Base-by-base conservation (phyloP, 2,797 vertebrate genomes). In the Alosa sapidissima region DNA sequence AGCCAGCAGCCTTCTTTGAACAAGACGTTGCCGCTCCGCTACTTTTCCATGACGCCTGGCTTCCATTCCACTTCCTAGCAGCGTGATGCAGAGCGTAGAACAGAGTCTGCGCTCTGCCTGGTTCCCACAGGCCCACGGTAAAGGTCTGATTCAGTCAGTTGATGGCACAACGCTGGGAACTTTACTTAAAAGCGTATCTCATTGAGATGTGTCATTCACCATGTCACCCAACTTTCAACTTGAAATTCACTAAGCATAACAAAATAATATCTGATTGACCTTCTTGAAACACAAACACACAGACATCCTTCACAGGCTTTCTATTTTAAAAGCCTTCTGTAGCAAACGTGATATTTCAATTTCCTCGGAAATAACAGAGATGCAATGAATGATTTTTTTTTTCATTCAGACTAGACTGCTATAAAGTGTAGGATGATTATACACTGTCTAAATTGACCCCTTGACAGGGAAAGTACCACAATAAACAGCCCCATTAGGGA, bases 381-480 rank as follows among this genome's bases (percentile, higher is more conserved):
- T 14, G 33, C 2, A 5, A 36, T 41, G 24, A 5, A 72, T 41
- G 28, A 62, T 72, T 2, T 1, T 68, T 41, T 72, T 72, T 41
- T 72, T 41, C 13, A 36, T 36, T 75, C 36, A 75, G 5, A 33
- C 36, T 78, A 78, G 58, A 45, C 49, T n/a, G 13, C 54, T 13
- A 72, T 47, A 78, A 85, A 72, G 84, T 24, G 68, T 19, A 24
- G 21, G 52, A 48, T 52, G 78, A 89, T 88, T 72, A 87, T 8
- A 85, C 48, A 60, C 84, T 84, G 78, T 41, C 55, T 13, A 24
- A 83, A 78, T 78, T 45, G 33, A 45, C 72, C 72, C 72, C 19
- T 78, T 47, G 72, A 78, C 41, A 16, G 72, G 72, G 24, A 84
- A 88, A 88, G 87, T 84, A 84, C 86, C 84, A 85, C 86, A 86